A percentile compares a stretch with the other conserved stretches of the same genome.
Conservation (phyloP, 2,113 vertebrate genomes). For the Bubo bubo region DNA sequence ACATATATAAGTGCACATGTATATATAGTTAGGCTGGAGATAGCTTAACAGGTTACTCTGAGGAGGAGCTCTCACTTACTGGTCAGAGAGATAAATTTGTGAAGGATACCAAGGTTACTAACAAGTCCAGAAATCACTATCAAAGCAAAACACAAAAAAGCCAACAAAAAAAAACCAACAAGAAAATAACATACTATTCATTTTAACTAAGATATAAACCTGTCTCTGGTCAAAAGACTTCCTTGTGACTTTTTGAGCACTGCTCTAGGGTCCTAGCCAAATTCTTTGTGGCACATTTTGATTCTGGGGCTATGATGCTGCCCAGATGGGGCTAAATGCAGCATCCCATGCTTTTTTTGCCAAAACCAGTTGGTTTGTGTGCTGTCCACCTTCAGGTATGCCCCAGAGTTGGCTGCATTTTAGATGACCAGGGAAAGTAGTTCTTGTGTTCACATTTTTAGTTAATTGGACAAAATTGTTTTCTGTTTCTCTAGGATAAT, state of each 20-base stretch:
- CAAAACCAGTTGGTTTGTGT: background rate
- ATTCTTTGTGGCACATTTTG: background rate
- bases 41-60: background rate
- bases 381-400: background rate
- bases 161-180: background rate
- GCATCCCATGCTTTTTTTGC: background rate
- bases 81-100: background rate
- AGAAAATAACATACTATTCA: background rate
- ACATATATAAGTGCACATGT: background rate
- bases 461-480: background rate
- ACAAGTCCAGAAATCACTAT: background rate
- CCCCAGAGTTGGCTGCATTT: background rate
- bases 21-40: background rate
- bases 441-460: background rate
- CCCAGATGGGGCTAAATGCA: background rate
- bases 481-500: background rate
- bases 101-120: background rate
- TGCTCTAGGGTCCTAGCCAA: background rate
- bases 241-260: background rate
- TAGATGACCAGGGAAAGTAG: background rate
- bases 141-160: background rate
- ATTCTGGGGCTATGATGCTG: background rate
- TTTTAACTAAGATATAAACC: background rate
- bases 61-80: background rate
- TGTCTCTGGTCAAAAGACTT: background rate